phyloP scores from a whole-genome alignment of 2,888 invertebrate species.

The Drosophila ezoana region DNA sequence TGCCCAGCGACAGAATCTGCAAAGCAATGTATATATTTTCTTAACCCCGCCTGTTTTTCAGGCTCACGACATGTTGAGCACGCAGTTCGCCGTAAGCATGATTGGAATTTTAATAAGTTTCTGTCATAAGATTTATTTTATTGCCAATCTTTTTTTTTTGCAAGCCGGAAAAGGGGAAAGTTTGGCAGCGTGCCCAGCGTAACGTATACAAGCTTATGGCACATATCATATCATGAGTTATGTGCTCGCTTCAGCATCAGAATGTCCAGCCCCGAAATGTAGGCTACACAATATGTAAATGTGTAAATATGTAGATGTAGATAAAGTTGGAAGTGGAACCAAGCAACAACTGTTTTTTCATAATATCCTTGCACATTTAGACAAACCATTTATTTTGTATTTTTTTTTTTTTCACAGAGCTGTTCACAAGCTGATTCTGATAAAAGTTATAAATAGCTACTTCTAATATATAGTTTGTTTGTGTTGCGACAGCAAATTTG shows the following conservation, averaged over 20 bases:
- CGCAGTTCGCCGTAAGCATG: slow-evolving; percentile 49
- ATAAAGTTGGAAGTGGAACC: background rate
- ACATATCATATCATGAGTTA: slow-evolving; percentile 52
- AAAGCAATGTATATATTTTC: slow-evolving; percentile 5
- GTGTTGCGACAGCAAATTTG: background rate
- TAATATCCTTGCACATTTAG: background rate
- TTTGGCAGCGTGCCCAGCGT: slow-evolving; percentile 30
- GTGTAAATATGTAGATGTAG: slow-evolving; percentile 16
- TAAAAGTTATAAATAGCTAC: slow-evolving; percentile 9
- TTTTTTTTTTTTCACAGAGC: too few species aligned
- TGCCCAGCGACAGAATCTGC: slow-evolving; percentile 40
- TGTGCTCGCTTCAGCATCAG: slow-evolving; percentile 20
- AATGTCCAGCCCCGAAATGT: slow-evolving; percentile 16
- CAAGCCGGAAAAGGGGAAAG: slow-evolving; percentile 6
- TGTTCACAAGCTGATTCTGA: slow-evolving; percentile 2
- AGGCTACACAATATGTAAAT: slow-evolving; percentile 46
- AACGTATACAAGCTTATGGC: slow-evolving; percentile 40
- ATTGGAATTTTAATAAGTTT: slow-evolving; percentile 75
- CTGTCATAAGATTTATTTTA: slow-evolving; percentile 40
- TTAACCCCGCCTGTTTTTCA: background rate
- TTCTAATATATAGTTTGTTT: background rate
- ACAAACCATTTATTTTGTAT: background rate
- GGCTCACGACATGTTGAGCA: slow-evolving; percentile 25
- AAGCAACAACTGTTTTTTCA: slow-evolving; percentile 10
- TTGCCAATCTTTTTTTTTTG: slow-evolving; percentile 28